A percentile compares a stretch with the other conserved stretches of the same genome.
These are phyloP conservation scores for Eriosoma lanigerum DNA, from an alignment of 1,140 invertebrate species.

Conservation along the genomic window DNA sequence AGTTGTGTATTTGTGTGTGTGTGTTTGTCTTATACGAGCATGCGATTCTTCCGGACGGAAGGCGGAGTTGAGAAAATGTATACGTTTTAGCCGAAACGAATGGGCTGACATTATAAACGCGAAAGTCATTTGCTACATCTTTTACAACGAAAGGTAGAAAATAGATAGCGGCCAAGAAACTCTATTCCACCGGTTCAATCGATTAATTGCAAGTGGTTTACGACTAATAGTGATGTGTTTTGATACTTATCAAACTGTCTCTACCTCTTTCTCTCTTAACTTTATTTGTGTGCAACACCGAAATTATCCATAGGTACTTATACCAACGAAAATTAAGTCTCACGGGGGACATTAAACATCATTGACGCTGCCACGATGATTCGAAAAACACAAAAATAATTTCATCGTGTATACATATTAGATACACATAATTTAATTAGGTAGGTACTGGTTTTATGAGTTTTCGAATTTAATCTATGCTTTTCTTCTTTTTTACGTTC, in stretches of 20 bases:
- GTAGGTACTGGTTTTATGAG: too few species aligned
- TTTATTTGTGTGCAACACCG: background rate
- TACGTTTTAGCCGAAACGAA: background rate
- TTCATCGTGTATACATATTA: too few species aligned
- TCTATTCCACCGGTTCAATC: background rate
- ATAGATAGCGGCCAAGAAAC: background rate
- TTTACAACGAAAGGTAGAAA: background rate
- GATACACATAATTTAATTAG: too few species aligned
- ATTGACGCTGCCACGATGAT: too few species aligned
- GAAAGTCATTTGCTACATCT: constrained; percentile 9
- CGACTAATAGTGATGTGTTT: constrained; percentile 11
- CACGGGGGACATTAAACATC: too few species aligned
- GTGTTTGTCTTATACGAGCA: background rate
- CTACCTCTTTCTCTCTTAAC: background rate
- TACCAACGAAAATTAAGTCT: too few species aligned
- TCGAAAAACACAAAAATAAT: too few species aligned
- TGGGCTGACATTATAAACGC: constrained; percentile 19
- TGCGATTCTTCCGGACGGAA: background rate
- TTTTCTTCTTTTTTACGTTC: background rate
- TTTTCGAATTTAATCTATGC: too few species aligned
- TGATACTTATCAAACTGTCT: constrained; percentile 18
- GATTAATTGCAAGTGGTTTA: background rate
- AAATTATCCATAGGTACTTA: too few species aligned
- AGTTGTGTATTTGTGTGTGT: background rate
- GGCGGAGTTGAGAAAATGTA: constrained; percentile 12